phyloP scores from a whole-genome alignment of 2,797 vertebrate genomes.

The Garrulus glandarius region DNA sequence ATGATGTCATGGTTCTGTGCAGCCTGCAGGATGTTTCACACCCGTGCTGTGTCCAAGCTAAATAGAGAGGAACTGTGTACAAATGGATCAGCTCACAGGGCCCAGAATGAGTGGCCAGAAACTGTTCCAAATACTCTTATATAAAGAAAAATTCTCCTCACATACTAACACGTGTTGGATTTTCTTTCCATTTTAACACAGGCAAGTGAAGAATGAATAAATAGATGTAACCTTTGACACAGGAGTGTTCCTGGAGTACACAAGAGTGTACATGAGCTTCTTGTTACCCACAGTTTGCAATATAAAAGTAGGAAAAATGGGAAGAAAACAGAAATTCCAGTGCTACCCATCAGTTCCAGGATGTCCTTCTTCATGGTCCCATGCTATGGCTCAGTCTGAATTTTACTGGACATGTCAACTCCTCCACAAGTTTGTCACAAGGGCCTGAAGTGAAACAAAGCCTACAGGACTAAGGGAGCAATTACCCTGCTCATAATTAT shows the following conservation, averaged over 20 bases:
- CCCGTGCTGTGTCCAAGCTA: neutral
- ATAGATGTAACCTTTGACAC: neutral
- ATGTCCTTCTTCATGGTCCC: accelerated
- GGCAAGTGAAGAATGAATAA: neutral
- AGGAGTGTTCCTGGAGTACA: neutral
- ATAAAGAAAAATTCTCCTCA: neutral
- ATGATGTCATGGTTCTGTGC: neutral
- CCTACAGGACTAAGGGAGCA: neutral
- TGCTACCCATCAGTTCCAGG: neutral
- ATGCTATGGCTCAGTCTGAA: neutral
- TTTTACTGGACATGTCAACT: neutral
- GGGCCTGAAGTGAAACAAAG: neutral
- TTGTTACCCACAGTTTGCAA: neutral
- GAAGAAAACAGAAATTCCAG: neutral
- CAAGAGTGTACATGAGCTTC: accelerated
- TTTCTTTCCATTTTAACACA: neutral
- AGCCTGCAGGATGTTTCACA: neutral
- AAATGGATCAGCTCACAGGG: neutral
- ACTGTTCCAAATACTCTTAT: neutral
- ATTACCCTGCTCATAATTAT: neutral
- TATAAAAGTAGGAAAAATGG: neutral
- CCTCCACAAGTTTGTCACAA: neutral
- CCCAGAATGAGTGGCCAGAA: neutral
- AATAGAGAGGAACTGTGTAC: neutral
- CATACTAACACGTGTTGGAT: neutral